phyloP scores from a whole-genome alignment of 2,888 invertebrate genomes.

The Netelia virgata region DNA sequence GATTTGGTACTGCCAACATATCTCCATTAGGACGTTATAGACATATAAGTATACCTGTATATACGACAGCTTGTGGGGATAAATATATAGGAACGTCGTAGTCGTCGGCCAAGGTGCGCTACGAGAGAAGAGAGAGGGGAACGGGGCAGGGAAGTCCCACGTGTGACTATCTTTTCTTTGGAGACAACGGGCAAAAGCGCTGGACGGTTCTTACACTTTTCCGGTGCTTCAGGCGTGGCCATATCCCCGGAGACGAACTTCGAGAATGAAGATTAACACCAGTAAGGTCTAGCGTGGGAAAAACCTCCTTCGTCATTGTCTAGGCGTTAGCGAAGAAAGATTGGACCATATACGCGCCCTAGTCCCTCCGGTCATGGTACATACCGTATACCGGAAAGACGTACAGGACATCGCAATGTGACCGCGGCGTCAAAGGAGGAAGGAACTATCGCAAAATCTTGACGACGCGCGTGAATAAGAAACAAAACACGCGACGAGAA shows the following conservation, averaged over 20 bases:
- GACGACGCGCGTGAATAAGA: neutral
- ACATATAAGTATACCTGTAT: slow-evolving; percentile 36
- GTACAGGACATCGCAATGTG: neutral
- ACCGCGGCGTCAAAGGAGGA: slow-evolving; percentile 44
- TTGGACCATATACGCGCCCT: slow-evolving; percentile 50
- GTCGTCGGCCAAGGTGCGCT: slow-evolving; percentile 43
- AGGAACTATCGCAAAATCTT: neutral
- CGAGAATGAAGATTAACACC: slow-evolving; percentile 82
- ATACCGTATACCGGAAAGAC: slow-evolving; percentile 11
- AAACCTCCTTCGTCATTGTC: slow-evolving; percentile 81
- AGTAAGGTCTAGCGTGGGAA: slow-evolving; percentile 69
- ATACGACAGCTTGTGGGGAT: neutral
- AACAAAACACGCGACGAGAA: neutral
- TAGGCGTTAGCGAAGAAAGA: slow-evolving; percentile 78
- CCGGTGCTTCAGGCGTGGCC: slow-evolving; percentile 27
- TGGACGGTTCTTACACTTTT: slow-evolving; percentile 31
- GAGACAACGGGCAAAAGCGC: slow-evolving; percentile 56
- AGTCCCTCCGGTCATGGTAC: neutral
- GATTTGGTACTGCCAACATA: slow-evolving; percentile 72
- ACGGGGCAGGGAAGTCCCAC: neutral
- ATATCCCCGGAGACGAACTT: slow-evolving; percentile 76
- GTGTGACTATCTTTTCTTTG: slow-evolving; percentile 58
- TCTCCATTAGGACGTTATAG: slow-evolving; percentile 74
- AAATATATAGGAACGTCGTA: slow-evolving; percentile 6
- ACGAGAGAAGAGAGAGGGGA: slow-evolving; percentile 30